Conservation (phyloP, 2,888 invertebrate genomes). For the Pseudococcus jackbeardsleyi region DNA sequence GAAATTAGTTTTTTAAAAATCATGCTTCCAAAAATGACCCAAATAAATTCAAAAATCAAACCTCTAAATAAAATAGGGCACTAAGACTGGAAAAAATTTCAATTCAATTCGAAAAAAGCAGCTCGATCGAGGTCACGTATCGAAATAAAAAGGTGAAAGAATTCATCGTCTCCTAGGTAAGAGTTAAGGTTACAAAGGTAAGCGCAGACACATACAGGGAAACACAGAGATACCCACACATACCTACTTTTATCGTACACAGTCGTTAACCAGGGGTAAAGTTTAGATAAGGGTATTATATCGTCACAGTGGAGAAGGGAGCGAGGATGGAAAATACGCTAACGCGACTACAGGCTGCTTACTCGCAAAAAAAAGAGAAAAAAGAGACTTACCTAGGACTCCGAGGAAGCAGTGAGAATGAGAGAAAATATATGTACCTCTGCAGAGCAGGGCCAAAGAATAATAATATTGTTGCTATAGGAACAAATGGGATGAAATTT, state of each 20-base stretch:
- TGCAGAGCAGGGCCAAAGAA: conserved; percentile 46
- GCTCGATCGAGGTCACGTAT: conserved; percentile 1
- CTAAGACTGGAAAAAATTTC: not conserved
- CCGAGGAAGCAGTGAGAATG: not conserved
- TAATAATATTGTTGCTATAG: conserved; percentile 65
- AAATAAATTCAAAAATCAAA: not conserved
- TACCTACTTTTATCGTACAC: not conserved
- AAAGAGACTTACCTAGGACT: not conserved
- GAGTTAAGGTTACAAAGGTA: conserved; percentile 57
- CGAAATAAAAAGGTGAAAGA: conserved; percentile 40
- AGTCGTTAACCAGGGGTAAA: conserved; percentile 8
- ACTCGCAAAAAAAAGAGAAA: not conserved
- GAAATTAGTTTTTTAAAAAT: too few species aligned
- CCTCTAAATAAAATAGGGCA: not conserved
- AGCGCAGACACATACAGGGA: not conserved
- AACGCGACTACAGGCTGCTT: conserved; percentile 26
- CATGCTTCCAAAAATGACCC: not conserved
- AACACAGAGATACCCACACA: not conserved
- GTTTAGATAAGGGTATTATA: conserved; percentile 34
- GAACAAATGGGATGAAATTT: conserved; percentile 65
- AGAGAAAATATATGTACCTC: conserved; percentile 7
- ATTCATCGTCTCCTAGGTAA: conserved; percentile 22
- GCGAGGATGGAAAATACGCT: conserved; percentile 11
- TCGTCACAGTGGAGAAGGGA: not conserved
- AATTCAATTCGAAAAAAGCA: not conserved